Percentiles rank a stretch among this genome's conserved stretches.
These are phyloP conservation scores for Sterrhoptilus dennistouni DNA, from an alignment of 2,113 vertebrate genomes.

Conservation along the genomic window DNA sequence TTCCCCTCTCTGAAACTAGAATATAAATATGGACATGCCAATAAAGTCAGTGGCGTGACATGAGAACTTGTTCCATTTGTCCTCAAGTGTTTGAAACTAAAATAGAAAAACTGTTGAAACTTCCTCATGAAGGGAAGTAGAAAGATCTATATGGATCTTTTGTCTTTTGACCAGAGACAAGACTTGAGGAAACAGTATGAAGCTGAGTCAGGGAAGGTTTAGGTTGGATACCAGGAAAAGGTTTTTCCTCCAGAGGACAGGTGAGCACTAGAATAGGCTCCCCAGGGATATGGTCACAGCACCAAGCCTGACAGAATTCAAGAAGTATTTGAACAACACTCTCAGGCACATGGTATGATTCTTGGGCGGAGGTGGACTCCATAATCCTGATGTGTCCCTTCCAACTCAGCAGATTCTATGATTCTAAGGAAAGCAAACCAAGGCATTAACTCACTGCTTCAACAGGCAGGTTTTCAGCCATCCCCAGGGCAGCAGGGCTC, in stretches of 20 bases:
- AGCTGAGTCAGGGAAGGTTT: not conserved
- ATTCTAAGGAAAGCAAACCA: not conserved
- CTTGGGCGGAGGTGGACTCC: not conserved
- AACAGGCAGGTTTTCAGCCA: not conserved
- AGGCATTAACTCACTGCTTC: not conserved
- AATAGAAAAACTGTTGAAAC: not conserved
- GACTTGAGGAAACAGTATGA: not conserved
- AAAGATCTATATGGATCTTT: not conserved
- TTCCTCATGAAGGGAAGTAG: not conserved
- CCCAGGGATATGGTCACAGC: not conserved
- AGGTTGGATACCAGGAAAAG: not conserved
- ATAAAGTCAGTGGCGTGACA: not conserved
- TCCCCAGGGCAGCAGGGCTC: not conserved
- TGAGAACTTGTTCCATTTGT: not conserved
- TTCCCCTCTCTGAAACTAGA: not conserved
- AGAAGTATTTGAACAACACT: rapidly evolving
- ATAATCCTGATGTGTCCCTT: not conserved
- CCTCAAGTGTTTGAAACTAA: not conserved
- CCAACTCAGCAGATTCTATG: not conserved
- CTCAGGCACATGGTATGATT: not conserved
- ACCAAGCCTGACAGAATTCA: not conserved
- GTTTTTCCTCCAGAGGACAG: not conserved
- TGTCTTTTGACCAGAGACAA: not conserved
- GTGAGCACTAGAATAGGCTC: not conserved
- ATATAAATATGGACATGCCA: not conserved